phyloP scores from a whole-genome alignment of 2,113 vertebrate species.

The Eira barbara region DNA sequence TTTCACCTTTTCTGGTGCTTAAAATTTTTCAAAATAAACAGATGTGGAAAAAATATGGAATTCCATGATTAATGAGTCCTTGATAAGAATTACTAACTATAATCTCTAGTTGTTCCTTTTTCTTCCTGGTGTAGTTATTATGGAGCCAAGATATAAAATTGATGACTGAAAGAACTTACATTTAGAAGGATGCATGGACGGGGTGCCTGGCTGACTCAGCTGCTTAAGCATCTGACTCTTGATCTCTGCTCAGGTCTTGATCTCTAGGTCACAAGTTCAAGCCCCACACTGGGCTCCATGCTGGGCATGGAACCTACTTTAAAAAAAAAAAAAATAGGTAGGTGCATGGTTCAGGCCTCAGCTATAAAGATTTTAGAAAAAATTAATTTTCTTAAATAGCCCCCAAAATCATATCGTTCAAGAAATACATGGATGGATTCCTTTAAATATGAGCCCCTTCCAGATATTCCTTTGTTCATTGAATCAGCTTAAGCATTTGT shows the following conservation, averaged over 20 bases:
- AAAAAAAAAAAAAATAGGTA: background rate
- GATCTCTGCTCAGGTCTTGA: background rate
- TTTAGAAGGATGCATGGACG: background rate
- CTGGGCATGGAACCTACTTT: background rate
- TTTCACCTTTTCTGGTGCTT: background rate
- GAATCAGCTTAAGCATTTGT: background rate
- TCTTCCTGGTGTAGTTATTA: background rate
- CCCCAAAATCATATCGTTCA: background rate
- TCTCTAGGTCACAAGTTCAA: background rate
- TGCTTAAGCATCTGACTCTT: background rate
- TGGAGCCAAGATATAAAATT: background rate
- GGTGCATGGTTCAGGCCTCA: background rate
- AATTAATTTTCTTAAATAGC: background rate
- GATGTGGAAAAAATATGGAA: background rate
- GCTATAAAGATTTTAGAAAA: background rate
- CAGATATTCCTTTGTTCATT: background rate
- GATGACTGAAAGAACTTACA: background rate
- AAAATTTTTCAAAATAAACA: slow-evolving; percentile 18
- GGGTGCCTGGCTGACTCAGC: background rate
- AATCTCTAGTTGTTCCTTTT: background rate
- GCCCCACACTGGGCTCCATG: background rate
- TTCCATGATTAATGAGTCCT: background rate
- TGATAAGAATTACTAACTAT: background rate
- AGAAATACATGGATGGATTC: background rate
- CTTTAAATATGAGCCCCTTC: background rate